Conservation (phyloP, 1,140 invertebrate genomes). For the Wiebesia pumilae region DNA sequence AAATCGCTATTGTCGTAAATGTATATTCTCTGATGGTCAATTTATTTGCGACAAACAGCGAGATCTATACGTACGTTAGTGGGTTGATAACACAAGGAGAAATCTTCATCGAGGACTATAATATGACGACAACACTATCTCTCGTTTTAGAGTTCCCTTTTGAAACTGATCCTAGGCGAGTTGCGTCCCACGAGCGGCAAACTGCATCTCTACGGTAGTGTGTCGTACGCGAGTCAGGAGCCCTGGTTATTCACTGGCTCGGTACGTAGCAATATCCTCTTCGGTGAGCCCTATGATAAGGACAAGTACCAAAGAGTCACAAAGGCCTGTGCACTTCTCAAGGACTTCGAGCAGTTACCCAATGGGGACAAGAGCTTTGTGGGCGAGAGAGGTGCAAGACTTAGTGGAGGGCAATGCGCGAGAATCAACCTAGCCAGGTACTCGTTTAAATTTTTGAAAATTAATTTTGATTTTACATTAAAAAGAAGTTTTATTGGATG, state of each 20-base stretch:
- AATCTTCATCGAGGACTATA: no score
- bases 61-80: no score
- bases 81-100: no score
- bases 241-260: conserved; percentile 77
- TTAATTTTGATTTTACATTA: no score
- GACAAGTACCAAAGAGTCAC: conserved; percentile 83
- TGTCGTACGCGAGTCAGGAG: conserved; percentile 86
- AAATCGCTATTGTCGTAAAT: no score
- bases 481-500: no score
- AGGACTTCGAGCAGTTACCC: conserved; percentile 86
- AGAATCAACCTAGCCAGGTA: conserved; percentile 86
- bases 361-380: conserved; percentile 91
- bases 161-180: conserved; percentile 85
- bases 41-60: no score
- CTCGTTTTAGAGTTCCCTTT: conserved; percentile 80
- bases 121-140: not conserved
- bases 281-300: conserved; percentile 78
- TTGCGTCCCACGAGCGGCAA: conserved; percentile 78
- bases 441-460: not conserved
- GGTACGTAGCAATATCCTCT: conserved; percentile 63
- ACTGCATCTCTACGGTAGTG: conserved; percentile 77
- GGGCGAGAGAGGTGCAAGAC: conserved; percentile 86
- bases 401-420: conserved; percentile 94
- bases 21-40: no score
- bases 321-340: conserved; percentile 82